Base-by-base conservation (phyloP, 1,140 invertebrate genomes). In the Trichonephila clavipes region DNA sequence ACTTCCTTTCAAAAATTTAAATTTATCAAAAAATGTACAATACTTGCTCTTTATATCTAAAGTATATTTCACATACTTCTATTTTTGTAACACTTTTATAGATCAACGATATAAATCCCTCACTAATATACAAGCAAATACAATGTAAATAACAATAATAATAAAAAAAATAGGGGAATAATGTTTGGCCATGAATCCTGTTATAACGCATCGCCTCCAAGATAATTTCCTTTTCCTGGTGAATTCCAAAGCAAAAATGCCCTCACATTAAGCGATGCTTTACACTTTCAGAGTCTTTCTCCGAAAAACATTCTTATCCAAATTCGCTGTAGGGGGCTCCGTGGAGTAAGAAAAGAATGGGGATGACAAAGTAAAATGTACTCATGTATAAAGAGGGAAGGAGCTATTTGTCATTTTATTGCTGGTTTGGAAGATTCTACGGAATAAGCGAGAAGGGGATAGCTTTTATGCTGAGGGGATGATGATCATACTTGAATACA, bases 221-320 rank as follows among this genome's bases (percentile, higher is more conserved):
- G 66, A 69, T n/a, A 24, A 69, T 28, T 14, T 24, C 14, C 24
- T 28, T 28, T 28, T 28, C 10, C 10, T 69, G 14, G 66, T 69
- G 21, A 69, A 69, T n/a, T 69, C 66, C 66, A 69, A 69, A 69
- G 24, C n/a, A 69, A 69, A 69, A 69, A 69, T 69, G n/a, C 66
- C 12, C 24, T 69, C 14, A 21, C 66, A 69, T 12, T n/a, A 12
- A 2, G 3, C 24, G 21, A 69, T 69, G 66, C 21, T 69, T 69
- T 12, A n/a, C 66, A 28, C 66, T 69, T 14, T 69, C 66, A 12
- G 51, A 51, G 10, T 24, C 66, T n/a, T 69, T 69, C n/a, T 24
- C 21, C 24, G 18, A 69, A 69, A 14, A 69, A 24, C n/a, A 14
- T 69, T 69, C 66, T 51, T 24, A 69, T 69, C 21, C n/a, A 69